phyloP scores from a whole-genome alignment of 2,888 invertebrate species.

The Xestoiulus laeticollis region DNA sequence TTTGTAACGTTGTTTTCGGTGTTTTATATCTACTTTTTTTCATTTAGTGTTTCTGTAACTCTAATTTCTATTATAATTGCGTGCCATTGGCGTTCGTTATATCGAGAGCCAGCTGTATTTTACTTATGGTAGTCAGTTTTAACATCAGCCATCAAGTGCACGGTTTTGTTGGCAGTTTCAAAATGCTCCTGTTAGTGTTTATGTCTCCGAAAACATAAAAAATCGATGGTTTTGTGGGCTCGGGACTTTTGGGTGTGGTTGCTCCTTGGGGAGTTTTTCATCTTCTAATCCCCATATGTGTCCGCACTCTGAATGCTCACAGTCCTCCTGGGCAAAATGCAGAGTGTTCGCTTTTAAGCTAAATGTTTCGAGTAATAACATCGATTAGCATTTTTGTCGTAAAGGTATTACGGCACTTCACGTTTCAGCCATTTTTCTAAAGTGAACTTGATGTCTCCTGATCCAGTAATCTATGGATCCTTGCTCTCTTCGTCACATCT shows the following conservation, averaged over 20 bases:
- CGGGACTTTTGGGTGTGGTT: constrained; percentile 6
- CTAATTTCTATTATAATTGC: too few relatives aligned
- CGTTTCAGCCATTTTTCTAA: background rate
- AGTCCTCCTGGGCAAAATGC: background rate
- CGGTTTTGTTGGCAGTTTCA: background rate
- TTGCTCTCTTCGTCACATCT: background rate
- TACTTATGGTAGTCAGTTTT: background rate
- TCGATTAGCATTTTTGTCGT: background rate
- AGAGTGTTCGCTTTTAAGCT: background rate
- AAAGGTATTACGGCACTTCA: background rate
- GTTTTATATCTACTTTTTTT: background rate
- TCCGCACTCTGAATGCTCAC: background rate
- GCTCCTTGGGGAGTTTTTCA: background rate
- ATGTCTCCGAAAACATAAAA: background rate
- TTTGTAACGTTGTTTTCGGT: background rate
- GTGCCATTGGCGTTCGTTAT: too few relatives aligned
- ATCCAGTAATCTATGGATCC: background rate
- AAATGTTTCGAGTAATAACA: background rate
- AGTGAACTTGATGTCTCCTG: background rate
- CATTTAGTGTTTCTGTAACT: too few relatives aligned
- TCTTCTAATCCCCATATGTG: background rate
- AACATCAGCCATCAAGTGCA: too few relatives aligned
- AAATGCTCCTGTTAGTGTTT: background rate
- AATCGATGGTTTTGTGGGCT: background rate
- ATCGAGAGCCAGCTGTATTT: too few relatives aligned